Evolutionary conservation across 2,113 vertebrate species (phyloP).

Genomic region (Corvus hawaiiensis): DNA sequence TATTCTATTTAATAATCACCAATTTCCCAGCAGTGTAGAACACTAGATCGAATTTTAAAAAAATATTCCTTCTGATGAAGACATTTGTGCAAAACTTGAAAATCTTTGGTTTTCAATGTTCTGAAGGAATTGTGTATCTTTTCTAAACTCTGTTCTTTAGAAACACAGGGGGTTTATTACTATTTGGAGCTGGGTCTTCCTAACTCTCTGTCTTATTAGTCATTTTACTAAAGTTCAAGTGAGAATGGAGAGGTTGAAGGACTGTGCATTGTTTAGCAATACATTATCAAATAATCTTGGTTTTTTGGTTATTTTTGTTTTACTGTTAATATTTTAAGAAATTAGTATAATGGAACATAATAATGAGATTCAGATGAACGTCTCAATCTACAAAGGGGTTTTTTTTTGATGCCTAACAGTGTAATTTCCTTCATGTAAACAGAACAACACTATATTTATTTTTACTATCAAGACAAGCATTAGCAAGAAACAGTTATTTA

Average conservation of each 20-base stretch:
- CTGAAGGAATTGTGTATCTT: not conserved
- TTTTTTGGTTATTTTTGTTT: not conserved
- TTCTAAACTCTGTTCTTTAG: not conserved
- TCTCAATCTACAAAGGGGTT: not conserved
- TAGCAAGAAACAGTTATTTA: not conserved
- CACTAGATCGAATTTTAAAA: not conserved
- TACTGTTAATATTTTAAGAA: not conserved
- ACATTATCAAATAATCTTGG: not conserved
- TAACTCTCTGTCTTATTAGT: not conserved
- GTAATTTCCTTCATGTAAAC: not conserved
- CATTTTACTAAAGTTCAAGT: not conserved
- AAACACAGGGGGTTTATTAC: not conserved
- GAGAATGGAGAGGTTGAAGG: not conserved
- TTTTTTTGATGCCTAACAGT: not conserved
- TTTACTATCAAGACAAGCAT: not conserved
- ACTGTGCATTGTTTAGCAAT: not conserved
- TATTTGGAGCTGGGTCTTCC: not conserved
- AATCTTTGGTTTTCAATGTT: not conserved
- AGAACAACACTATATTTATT: not conserved
- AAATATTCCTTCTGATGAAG: not conserved
- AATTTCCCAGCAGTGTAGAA: not conserved
- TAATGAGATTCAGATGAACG: not conserved
- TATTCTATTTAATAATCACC: not conserved
- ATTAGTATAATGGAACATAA: not conserved
- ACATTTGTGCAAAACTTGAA: not conserved